A percentile compares a stretch with the other conserved stretches of the same genome.
Evolutionary conservation across 2,113 vertebrate genomes (phyloP).

Genomic region (Sinocyclocheilus anshuiensis): DNA sequence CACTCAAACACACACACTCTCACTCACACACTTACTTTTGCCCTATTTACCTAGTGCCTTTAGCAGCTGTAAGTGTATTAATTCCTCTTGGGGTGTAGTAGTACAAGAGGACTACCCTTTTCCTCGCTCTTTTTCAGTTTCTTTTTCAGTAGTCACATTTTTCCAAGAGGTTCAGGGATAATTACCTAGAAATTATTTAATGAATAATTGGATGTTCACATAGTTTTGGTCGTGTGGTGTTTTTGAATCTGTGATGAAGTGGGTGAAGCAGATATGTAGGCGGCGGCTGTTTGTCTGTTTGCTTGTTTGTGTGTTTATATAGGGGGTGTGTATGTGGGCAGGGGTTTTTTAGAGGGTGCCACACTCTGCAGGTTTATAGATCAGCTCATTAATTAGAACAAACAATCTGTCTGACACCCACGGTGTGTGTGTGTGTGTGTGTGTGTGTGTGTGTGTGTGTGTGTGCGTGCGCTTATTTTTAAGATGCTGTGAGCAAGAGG

Average conservation of each 20-base stretch:
- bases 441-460: no score
- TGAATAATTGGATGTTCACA: not conserved
- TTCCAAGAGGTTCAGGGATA: not conserved
- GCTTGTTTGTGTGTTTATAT: conserved; percentile 1
- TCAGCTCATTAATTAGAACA: conserved; percentile 68
- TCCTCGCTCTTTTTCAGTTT: conserved; percentile 37
- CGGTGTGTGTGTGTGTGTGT: conserved; percentile 55
- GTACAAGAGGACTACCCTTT: conserved; percentile 1
- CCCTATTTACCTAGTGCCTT: conserved; percentile 47
- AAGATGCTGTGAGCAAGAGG: conserved; percentile 32
- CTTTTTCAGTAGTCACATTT: not conserved
- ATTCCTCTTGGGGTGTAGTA: conserved; percentile 42
- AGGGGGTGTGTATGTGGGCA: conserved; percentile 61
- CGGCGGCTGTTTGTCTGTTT: conserved; percentile 15
- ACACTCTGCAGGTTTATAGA: conserved; percentile 31
- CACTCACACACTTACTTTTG: conserved; percentile 8
- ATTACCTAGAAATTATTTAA: not conserved
- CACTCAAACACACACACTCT: conserved; percentile 1
- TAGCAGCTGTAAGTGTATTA: conserved; percentile 45
- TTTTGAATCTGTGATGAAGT: conserved; percentile 36
- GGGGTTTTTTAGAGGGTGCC: conserved; percentile 51
- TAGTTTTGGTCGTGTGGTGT: not conserved
- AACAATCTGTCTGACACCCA: conserved; percentile 59
- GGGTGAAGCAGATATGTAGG: conserved; percentile 43
- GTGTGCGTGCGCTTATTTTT: conserved; percentile 14